Base-by-base conservation (phyloP, 2,888 invertebrate genomes). In the Onthophagus sagittarius region DNA sequence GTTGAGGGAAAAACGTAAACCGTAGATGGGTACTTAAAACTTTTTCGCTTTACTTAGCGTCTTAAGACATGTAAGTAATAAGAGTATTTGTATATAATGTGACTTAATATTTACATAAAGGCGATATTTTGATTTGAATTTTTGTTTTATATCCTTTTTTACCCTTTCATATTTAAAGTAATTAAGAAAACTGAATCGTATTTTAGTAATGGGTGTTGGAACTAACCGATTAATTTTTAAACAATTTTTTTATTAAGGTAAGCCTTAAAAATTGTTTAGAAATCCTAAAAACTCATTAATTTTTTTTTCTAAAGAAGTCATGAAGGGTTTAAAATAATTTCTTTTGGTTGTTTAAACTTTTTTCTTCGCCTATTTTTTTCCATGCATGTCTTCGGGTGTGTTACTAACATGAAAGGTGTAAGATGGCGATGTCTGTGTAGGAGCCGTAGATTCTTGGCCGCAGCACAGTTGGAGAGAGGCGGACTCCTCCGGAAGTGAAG, bases 401-500 rank as follows among this genome's bases (percentile, higher is more conserved):
- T 77, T 74, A 79, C 79, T 81, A 80, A 80, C 79, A 77, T 31
- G 32, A 67, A 72, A 75, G 80, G 80, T 82, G 80, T 82, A 81
- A 82, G 81, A 81, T 78, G 78, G 79, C 74, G 77, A 75, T 80
- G 75, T 81, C 74, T 81, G 76, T 80, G 79, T 79, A 82, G 82
- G 83, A 71, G 80, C 81, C 73, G 72, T 79, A 74, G 83, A 83
- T 64, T 71, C 79, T 11, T 73, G 74, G 72, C 79, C 81, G 78
- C 84, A 83, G 75, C 75, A 73, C 72, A 78, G 78, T 70, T 86
- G 86, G 86, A 87, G 86, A 80, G 88, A 88, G 76, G 87, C 87
- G 5, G 88, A 89, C 79, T 89, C 89, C 0, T 89, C 89, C 15
- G 87, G 88, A 77, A 89, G 89, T 77, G 89, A 89, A 77, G 86